Evolutionary conservation across 2,113 vertebrate genomes (phyloP).

Genomic region (Chunga burmeisteri): DNA sequence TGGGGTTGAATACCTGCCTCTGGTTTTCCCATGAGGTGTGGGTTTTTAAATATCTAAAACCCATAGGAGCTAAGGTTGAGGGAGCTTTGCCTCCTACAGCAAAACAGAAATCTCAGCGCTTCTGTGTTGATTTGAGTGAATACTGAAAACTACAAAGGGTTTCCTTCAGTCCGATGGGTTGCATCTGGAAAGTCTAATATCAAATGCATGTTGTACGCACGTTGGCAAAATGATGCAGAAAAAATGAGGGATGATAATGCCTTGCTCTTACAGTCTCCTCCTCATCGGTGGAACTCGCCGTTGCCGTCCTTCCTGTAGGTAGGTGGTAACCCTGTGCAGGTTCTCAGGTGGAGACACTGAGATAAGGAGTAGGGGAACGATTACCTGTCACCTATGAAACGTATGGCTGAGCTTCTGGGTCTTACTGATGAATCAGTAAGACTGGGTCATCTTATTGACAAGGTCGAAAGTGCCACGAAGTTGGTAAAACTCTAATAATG

Average conservation of each 20-base stretch:
- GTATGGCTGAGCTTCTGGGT: neutral
- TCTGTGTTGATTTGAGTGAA: neutral
- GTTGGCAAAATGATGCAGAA: neutral
- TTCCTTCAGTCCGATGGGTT: neutral
- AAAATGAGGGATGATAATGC: neutral
- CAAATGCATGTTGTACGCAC: neutral
- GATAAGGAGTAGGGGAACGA: neutral
- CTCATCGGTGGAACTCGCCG: neutral
- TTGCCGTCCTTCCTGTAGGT: accelerated
- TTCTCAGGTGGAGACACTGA: neutral
- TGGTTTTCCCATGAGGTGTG: neutral
- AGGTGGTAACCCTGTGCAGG: neutral
- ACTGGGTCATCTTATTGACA: neutral
- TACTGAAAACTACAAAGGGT: neutral
- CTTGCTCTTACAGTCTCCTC: neutral
- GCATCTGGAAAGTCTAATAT: neutral
- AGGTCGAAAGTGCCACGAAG: neutral
- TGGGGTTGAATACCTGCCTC: neutral
- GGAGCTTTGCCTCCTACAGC: neutral
- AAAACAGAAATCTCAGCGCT: neutral
- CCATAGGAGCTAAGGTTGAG: neutral
- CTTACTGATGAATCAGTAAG: neutral
- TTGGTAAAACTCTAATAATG: neutral
- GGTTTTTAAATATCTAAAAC: neutral
- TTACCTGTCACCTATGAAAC: neutral